Conservation (phyloP, 92 coral and sea anemone genomes). For the Hydrozoanthus gracilis region DNA sequence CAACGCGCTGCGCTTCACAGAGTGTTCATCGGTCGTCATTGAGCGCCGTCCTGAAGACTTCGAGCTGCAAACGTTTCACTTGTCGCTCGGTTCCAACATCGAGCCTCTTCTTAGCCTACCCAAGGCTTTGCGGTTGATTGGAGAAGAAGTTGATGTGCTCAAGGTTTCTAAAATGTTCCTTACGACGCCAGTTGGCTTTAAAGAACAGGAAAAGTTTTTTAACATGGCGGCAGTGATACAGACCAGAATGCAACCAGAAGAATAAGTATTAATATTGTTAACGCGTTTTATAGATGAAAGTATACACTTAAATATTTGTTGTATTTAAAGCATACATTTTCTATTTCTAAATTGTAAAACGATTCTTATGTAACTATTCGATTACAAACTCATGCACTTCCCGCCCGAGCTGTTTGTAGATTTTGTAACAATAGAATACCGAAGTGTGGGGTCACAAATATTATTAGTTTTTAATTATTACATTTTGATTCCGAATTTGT, state of each 20-base stretch:
- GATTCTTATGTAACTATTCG: too few species aligned
- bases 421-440: too few species aligned
- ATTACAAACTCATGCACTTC: too few species aligned
- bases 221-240: conserved; percentile 68
- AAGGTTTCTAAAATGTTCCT: conserved; percentile 64
- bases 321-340: too few species aligned
- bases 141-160: conserved; percentile 35
- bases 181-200: conserved; percentile 65
- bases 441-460: too few species aligned
- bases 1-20: conserved; percentile 63
- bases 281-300: too few species aligned
- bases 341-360: too few species aligned
- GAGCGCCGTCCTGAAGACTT: conserved; percentile 71
- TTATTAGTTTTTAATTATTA: too few species aligned
- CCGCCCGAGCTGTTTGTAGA: too few species aligned
- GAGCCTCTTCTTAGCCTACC: conserved; percentile 57
- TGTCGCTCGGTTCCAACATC: conserved; percentile 77
- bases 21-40: conserved; percentile 61
- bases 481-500: too few species aligned
- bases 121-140: conserved; percentile 53
- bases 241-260: conserved; percentile 65
- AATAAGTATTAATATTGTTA: conserved; percentile 44
- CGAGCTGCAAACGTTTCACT: conserved; percentile 56
- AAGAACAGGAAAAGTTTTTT: conserved; percentile 62
- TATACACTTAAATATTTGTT: too few species aligned